Evolutionary conservation across 2,888 invertebrate genomes (phyloP).

Genomic region (Ochlodes sylvanus): DNA sequence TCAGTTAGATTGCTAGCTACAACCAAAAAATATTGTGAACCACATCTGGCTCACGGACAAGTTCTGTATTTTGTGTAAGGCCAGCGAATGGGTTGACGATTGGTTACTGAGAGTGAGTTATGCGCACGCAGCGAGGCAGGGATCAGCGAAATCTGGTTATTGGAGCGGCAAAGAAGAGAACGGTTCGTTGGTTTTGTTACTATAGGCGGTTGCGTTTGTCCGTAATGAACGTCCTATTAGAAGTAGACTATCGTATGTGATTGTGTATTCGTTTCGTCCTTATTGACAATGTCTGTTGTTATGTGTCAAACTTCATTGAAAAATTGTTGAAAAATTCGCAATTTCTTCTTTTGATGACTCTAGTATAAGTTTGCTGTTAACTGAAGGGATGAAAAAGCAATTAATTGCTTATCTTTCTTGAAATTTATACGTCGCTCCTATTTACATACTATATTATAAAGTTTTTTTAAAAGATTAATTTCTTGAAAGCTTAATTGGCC

Average conservation of each 20-base stretch:
- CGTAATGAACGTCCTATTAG: slow-evolving; percentile 51
- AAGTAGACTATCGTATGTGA: slow-evolving; percentile 68
- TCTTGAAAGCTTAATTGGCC: no score
- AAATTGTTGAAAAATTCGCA: no score
- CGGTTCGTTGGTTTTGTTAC: slow-evolving; percentile 68
- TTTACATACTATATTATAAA: no score
- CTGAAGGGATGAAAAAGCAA: no score
- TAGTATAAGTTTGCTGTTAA: no score
- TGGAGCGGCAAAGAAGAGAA: slow-evolving; percentile 82
- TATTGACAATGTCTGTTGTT: slow-evolving; percentile 62
- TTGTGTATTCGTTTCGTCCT: slow-evolving; percentile 72
- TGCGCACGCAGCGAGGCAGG: slow-evolving; percentile 82
- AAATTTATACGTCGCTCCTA: no score
- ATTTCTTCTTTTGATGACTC: no score
- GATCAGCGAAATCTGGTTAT: slow-evolving; percentile 77
- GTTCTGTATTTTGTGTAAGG: neutral
- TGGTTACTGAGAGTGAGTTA: slow-evolving; percentile 69
- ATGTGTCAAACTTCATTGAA: slow-evolving; percentile 25
- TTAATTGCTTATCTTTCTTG: no score
- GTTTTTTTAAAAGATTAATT: no score
- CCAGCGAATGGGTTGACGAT: neutral
- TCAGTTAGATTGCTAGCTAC: no score
- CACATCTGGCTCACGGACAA: neutral
- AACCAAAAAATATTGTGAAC: neutral
- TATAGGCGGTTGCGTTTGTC: slow-evolving; percentile 42